Evolutionary conservation across 2,888 invertebrate species (phyloP), one percentile per base, ranked within the genome.

Genomic region (Amiota mariae): DNA sequence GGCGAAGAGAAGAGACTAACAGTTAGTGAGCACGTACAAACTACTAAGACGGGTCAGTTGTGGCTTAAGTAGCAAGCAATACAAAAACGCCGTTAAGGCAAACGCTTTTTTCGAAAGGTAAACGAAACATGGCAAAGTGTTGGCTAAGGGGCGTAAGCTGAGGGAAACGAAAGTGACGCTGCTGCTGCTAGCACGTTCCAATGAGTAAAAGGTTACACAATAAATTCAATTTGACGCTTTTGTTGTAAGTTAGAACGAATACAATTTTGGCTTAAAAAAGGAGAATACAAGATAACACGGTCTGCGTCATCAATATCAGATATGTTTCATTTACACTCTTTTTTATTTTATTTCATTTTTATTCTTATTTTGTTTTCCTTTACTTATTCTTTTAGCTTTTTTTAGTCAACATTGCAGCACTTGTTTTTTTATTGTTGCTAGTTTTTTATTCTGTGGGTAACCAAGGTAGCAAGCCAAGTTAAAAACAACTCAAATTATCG

Each of bases 131-230:
- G 36, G 36, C 36, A 36, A 36, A 6, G 36, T 36, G 36, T 36
- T 36, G 36, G 36, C 6, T 36, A 36, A 36, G 36, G 6, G 36
- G 6, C 36, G 36, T 6, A 36, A 36, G 36, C 6, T 36, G 36
- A 36, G 36, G 36, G 36, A 36, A 36, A 36, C 36, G 36, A 36
- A 36, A 36, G 36, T 36, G 36, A 36, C 36, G 36, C 36, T 36
- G 20, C 36, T 61, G 76, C 77, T 36, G 36, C 36, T 36, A 36
- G 36, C 73, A 78, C 67, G 24, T 54, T 68, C 10, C 54, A n/a
- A 56, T 56, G 18, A n/a, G 61, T 20, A 67, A 36, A 66, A 61
- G 73, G 80, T 85, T 84, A 85, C 83, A 82, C 82, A 82, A 82
- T 82, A 76, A 54, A 54, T 71, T 63, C 56, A 68, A 51, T 51